Base-by-base conservation (phyloP, 2,797 vertebrate species). In the Knipowitschia caucasica region DNA sequence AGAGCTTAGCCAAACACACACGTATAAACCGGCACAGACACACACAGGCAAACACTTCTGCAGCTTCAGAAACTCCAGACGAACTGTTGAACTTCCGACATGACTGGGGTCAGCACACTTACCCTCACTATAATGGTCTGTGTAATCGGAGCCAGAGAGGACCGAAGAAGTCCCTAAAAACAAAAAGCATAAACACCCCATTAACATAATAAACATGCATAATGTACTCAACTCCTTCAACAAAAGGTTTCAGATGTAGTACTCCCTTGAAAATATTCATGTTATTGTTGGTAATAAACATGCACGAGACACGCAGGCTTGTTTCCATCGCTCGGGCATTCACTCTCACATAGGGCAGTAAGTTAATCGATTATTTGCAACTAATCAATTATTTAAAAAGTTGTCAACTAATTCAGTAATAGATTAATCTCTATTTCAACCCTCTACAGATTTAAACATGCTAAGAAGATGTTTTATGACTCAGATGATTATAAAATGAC, bases 31-130 rank as follows among this genome's bases (percentile, higher is more conserved):
- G 55, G 73, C 34, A 72, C 47, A 78, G 55, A 78, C 68, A 71
- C 71, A 78, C 68, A 68, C 59, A 73, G 69, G 58, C 74, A 75
- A 71, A 83, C 80, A 80, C 83, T 73, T 68, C 50, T 62, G 67
- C 74, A 75, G 77, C 80, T 62, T 55, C 67, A 81, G 68, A 87
- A 87, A 84, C 81, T 79, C 80, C 81, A 61, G 83, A 85, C 90
- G 88, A 92, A 90, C 90, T 90, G 65, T 81, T 91, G 88, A 92
- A 91, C 89, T 90, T 92, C 87, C 86, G 87, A 89, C 86, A 89
- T 80, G 81, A 89, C 86, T 73, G 67, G 75, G 78, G 85, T 88
- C 87, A 89, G 77, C 75, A 69, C 82, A 70, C 69, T 67, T 81
- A 64, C 72, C 77, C 80, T 82, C 64, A 25, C 74, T 80, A 67